A percentile compares a stretch with the other conserved stretches of the same genome.
Conservation (phyloP, 2,888 invertebrate species). For the Drosophila neonasuta region DNA sequence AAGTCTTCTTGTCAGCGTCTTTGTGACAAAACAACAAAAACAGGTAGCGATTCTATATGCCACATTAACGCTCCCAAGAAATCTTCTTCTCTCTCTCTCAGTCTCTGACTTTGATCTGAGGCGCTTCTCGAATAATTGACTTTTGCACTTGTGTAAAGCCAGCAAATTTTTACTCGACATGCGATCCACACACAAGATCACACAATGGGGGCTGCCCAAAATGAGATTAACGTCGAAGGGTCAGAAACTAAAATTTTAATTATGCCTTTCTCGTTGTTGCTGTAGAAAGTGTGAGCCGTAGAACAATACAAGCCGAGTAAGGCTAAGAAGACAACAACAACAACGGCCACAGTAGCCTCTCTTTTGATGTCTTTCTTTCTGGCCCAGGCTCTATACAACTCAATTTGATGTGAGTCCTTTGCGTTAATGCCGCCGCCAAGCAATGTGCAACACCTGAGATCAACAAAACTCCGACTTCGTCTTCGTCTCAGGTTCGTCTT, state of each 20-base stretch:
- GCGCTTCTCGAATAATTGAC: conserved; percentile 48
- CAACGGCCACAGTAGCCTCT: conserved; percentile 33
- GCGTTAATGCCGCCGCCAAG: conserved; percentile 59
- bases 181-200: conserved; percentile 20
- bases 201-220: conserved; percentile 27
- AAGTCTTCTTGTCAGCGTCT: conserved; percentile 37
- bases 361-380: conserved; percentile 63
- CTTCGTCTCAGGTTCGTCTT: conserved; percentile 11
- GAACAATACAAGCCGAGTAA: conserved; percentile 25
- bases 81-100: conserved; percentile 2
- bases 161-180: conserved; percentile 29
- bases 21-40: conserved; percentile 25
- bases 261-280: conserved; percentile 41
- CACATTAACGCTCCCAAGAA: conserved; percentile 55
- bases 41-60: conserved; percentile 60
- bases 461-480: not conserved
- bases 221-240: conserved; percentile 36
- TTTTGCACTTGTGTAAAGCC: conserved; percentile 64
- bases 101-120: conserved; percentile 67
- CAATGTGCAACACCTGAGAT: conserved; percentile 61
- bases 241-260: conserved; percentile 39
- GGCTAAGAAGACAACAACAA: conserved; percentile 1
- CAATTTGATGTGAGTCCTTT: conserved; percentile 51
- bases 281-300: conserved; percentile 58
- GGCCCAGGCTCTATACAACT: conserved; percentile 22